These are phyloP conservation scores for Ecliptopera silaceata DNA, from an alignment of 2,888 invertebrate species.

Conservation along the genomic window DNA sequence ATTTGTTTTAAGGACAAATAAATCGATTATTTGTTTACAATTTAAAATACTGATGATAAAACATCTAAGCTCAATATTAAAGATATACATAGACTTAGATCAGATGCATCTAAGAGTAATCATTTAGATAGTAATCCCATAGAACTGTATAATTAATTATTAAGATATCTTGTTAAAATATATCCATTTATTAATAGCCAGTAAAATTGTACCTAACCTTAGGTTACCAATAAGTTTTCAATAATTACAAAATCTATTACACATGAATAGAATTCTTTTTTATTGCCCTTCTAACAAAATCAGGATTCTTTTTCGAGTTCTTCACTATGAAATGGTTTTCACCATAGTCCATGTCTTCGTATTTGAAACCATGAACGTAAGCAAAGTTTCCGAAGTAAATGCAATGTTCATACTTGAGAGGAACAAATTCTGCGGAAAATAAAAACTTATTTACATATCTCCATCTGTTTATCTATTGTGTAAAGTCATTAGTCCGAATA, in stretches of 20 bases:
- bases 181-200: background rate
- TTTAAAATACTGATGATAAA: constrained; percentile 1
- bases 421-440: constrained; percentile 50
- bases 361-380: constrained; percentile 69
- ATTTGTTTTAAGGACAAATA: background rate
- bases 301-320: constrained; percentile 61
- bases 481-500: constrained; percentile 14
- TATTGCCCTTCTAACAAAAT: constrained; percentile 45
- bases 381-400: constrained; percentile 73
- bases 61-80: background rate
- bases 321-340: constrained; percentile 57
- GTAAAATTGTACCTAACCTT: background rate
- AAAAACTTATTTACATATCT: background rate
- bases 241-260: constrained; percentile 11
- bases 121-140: too few species aligned
- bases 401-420: constrained; percentile 64
- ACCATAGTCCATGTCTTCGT: constrained; percentile 67
- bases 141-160: background rate
- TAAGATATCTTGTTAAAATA: background rate
- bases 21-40: background rate
- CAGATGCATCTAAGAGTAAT: too few species aligned
- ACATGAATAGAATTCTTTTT: constrained; percentile 1
- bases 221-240: background rate
- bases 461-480: constrained; percentile 6
- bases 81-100: too few species aligned